Conservation (phyloP, 2,797 vertebrate species). For the Pseudochirops corinnae region DNA sequence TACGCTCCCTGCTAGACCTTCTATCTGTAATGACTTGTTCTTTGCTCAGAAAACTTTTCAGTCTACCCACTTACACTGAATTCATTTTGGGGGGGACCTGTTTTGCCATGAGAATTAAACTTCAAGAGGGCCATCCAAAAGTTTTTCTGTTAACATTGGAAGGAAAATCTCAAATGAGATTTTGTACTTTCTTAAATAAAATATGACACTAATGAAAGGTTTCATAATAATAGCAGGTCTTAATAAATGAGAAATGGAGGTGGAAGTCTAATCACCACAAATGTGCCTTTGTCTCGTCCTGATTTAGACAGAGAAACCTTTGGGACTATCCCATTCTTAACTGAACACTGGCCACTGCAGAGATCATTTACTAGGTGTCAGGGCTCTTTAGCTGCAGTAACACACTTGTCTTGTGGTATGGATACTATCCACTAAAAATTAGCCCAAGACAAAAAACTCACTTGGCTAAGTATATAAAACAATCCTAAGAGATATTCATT, state of each 20-base stretch:
- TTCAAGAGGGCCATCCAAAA: slow-evolving; percentile 12
- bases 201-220: neutral
- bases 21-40: neutral
- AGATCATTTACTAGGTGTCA: neutral
- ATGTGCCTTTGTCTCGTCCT: neutral
- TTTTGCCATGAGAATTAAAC: slow-evolving; percentile 10
- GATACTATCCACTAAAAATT: neutral
- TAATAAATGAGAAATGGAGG: neutral
- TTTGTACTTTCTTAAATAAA: neutral
- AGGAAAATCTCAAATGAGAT: slow-evolving; percentile 36
- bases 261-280: neutral
- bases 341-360: neutral
- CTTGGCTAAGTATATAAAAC: neutral
- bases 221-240: no score
- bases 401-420: neutral
- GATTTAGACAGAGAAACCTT: neutral
- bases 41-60: slow-evolving; percentile 28
- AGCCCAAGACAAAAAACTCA: neutral
- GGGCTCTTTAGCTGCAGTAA: neutral
- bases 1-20: neutral
- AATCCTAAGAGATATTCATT: neutral
- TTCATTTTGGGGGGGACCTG: neutral
- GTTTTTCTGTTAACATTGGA: slow-evolving; percentile 54
- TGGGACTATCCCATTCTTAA: neutral
- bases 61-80: neutral